Percentiles rank a stretch among this genome's conserved stretches.
Evolutionary conservation across 2,888 invertebrate species (phyloP).

Genomic region (Drosophila mettleri): DNA sequence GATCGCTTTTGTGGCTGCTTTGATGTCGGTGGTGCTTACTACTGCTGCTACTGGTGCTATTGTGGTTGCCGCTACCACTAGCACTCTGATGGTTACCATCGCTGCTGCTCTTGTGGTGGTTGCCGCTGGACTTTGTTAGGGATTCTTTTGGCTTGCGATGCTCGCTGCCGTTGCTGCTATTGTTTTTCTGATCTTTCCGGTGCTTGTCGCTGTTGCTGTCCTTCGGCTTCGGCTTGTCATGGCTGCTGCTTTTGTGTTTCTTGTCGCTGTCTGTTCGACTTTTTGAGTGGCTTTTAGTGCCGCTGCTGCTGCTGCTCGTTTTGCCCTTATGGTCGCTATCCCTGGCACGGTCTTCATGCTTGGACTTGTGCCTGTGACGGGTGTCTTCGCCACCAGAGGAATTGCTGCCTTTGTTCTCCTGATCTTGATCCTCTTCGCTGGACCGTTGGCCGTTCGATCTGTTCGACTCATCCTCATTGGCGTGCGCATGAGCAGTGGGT

Average conservation of each 20-base stretch:
- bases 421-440: constrained; percentile 72
- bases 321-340: constrained; percentile 40
- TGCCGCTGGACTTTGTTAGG: constrained; percentile 29
- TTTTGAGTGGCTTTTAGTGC: constrained; percentile 55
- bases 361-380: constrained; percentile 39
- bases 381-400: constrained; percentile 48
- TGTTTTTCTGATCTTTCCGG: constrained; percentile 41
- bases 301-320: constrained; percentile 32
- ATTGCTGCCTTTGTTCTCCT: constrained; percentile 62
- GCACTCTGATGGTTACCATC: constrained; percentile 7
- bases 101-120: constrained; percentile 41
- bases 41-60: constrained; percentile 23
- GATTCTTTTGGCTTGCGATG: constrained; percentile 51
- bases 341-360: constrained; percentile 38
- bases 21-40: constrained; percentile 23
- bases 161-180: constrained; percentile 35
- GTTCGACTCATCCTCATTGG: constrained; percentile 53
- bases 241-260: constrained; percentile 42
- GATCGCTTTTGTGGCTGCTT: constrained; percentile 43
- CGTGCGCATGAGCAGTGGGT: constrained; percentile 36
- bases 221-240: constrained; percentile 45
- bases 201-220: constrained; percentile 29
- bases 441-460: constrained; percentile 56
- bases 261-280: constrained; percentile 55
- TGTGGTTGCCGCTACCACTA: constrained; percentile 24